Percentiles rank a stretch among this genome's conserved stretches.
These are phyloP conservation scores for Trichomalopsis sarcophagae DNA, from an alignment of 1,140 invertebrate genomes.

Conservation along the genomic window DNA sequence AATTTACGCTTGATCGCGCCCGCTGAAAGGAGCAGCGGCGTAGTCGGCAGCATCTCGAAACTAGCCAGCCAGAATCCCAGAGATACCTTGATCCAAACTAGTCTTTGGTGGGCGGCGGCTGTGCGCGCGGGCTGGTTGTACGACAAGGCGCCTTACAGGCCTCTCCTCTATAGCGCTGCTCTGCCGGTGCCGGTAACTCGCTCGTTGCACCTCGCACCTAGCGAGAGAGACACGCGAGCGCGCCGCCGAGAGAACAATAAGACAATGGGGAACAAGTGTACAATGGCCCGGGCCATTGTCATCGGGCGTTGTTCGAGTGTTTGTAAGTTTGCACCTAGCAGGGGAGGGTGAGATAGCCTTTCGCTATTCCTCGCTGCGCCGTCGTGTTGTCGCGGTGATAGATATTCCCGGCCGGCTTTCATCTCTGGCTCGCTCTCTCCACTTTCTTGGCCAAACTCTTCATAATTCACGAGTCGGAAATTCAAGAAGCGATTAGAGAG, in stretches of 20 bases:
- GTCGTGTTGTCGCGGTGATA: constrained; percentile 31
- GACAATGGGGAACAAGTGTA: constrained; percentile 63
- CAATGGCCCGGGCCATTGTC: constrained; percentile 55
- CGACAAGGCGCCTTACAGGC: constrained; percentile 24
- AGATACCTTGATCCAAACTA: constrained; percentile 21
- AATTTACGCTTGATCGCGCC: constrained; percentile 7
- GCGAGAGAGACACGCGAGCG: constrained; percentile 16
- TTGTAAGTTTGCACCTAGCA: constrained; percentile 45
- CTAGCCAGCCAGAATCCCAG: constrained; percentile 11
- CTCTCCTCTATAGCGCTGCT: not conserved
- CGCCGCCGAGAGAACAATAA: constrained; percentile 56
- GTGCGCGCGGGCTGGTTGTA: not conserved
- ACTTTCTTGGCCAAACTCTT: constrained; percentile 50
- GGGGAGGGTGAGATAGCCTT: not conserved
- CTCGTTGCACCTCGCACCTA: constrained; percentile 27
- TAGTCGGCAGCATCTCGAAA: not conserved
- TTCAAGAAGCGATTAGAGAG: constrained; percentile 52
- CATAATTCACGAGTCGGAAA: constrained; percentile 50
- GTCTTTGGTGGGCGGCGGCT: not conserved
- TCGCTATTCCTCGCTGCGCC: not conserved
- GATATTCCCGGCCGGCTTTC: constrained; percentile 32
- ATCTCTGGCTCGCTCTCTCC: not conserved
- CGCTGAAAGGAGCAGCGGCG: not conserved
- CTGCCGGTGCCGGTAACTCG: constrained; percentile 39
- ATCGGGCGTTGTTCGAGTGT: constrained; percentile 36